Base-by-base conservation (phyloP, 2,797 vertebrate species). In the Chaunax sp. region DNA sequence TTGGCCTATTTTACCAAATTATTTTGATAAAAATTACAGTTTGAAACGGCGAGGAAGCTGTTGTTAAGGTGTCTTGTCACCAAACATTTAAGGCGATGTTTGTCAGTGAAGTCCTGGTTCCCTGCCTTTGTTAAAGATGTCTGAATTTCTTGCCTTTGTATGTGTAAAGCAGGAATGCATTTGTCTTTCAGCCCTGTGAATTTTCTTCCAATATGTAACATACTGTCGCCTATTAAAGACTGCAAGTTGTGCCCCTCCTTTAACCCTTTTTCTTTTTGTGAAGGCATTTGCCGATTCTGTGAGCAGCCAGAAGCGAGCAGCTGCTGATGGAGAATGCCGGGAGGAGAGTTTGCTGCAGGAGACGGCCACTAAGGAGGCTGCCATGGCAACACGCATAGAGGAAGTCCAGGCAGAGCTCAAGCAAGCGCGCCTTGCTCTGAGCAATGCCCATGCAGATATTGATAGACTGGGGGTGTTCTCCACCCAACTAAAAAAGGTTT, bases 351-450 rank as follows among this genome's bases (percentile, higher is more conserved):
- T 96, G 59, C 86, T 96, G 30, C 93, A 93, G 79, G 95, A 96
- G 88, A 94, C 94, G 0, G 94, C 95, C 54, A 91, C 81, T n/a
- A 96, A 94, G 86, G 95, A 96, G 91, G 94, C 94, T 77, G 92
- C 89, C 81, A 90, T 96, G 91, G 90, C 90, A 56, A 92, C 91
- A 1, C 92, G 91, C 69, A 84, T 95, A 8, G 94, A 94, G 16
- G 95, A 95, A 77, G 87, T 95, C 64, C 95, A 95, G 86, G 71
- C 75, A 3, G 94, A 96, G 64, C 82, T 95, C 35, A 94, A 92
- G 81, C 95, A 95, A 80, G 49, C 92, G 15, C 92, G 94, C 25
- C 77, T 93, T 13, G 87, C 91, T 47, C 80, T 95, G 59, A 53
- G 92, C 72, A 95, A 95, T 44, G 82, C 91, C 12, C 84, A 89